phyloP scores from a whole-genome alignment of 2,888 invertebrate species.

The Platycheirus rosarum region DNA sequence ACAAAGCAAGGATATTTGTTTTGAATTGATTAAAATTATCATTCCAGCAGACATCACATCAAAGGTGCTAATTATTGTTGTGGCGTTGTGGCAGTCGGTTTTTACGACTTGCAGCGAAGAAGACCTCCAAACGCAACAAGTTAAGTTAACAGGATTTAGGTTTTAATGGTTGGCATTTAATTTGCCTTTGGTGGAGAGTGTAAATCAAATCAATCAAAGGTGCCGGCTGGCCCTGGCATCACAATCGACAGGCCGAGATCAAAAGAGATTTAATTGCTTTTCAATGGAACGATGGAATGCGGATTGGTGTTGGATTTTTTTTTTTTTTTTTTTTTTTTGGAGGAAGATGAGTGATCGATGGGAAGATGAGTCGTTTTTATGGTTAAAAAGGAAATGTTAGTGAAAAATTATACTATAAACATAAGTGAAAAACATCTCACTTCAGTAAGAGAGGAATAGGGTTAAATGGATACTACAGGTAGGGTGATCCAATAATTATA shows the following conservation, averaged over 20 bases:
- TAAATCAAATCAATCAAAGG: slow-evolving; percentile 71
- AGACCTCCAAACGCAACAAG: slow-evolving; percentile 27
- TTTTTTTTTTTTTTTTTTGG: slow-evolving; percentile 16
- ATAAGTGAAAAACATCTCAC: too few relatives aligned
- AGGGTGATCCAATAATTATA: too few relatives aligned
- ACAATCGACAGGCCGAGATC: slow-evolving; percentile 65
- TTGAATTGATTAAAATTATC: slow-evolving; percentile 45
- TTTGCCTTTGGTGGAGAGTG: slow-evolving; percentile 48
- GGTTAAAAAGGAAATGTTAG: slow-evolving; percentile 24
- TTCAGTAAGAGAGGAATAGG: too few relatives aligned
- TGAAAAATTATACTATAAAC: not conserved
- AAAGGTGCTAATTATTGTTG: slow-evolving; percentile 69
- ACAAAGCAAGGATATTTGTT: slow-evolving; percentile 61
- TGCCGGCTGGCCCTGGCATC: slow-evolving; percentile 43
- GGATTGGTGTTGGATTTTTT: slow-evolving; percentile 44
- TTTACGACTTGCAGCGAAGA: slow-evolving; percentile 30
- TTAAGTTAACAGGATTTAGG: slow-evolving; percentile 64
- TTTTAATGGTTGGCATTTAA: slow-evolving; percentile 62
- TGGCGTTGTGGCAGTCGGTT: slow-evolving; percentile 36
- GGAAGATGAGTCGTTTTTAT: slow-evolving; percentile 24
- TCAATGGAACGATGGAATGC: slow-evolving; percentile 64
- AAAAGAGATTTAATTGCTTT: slow-evolving; percentile 72
- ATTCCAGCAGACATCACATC: slow-evolving; percentile 45
- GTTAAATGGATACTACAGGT: too few relatives aligned
- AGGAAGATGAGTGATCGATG: slow-evolving; percentile 32